Conservation (phyloP, 1,140 invertebrate species). For the Reticulitermes speratus region DNA sequence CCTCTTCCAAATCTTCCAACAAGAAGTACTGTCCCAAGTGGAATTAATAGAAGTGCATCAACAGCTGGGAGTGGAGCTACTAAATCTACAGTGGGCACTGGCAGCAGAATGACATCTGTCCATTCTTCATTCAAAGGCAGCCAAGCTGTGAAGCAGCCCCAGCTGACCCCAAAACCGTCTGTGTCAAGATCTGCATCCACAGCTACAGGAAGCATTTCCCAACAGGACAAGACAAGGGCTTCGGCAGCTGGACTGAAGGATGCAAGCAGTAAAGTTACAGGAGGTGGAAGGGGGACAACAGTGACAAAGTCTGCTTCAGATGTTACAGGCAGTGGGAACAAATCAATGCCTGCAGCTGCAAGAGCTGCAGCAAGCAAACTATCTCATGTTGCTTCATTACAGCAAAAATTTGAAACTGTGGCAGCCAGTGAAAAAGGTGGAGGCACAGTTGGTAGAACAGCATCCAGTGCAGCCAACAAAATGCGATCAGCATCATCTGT, state of each 20-base stretch:
- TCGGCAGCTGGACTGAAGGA: background rate
- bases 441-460: background rate
- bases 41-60: conserved; percentile 42
- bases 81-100: conserved; percentile 39
- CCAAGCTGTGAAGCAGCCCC: conserved; percentile 21
- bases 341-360: conserved; percentile 47
- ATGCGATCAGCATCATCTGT: background rate
- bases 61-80: conserved; percentile 39
- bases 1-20: conserved; percentile 37
- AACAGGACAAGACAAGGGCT: conserved; percentile 44
- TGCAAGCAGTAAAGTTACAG: background rate
- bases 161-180: conserved; percentile 40
- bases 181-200: conserved; percentile 38
- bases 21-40: conserved; percentile 40
- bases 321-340: conserved; percentile 42
- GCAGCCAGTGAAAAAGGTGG: conserved; percentile 22
- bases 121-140: conserved; percentile 23
- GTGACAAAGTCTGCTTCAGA: conserved; percentile 35
- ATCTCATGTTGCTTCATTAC: conserved; percentile 69
- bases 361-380: conserved; percentile 53
- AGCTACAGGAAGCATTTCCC: conserved; percentile 43
- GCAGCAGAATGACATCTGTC: conserved; percentile 1
- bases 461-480: conserved; percentile 18
- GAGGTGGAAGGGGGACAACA: background rate
- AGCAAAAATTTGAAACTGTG: conserved; percentile 66